Evolutionary conservation across 2,797 vertebrate genomes (phyloP).

Genomic region (Diceros bicornis): DNA sequence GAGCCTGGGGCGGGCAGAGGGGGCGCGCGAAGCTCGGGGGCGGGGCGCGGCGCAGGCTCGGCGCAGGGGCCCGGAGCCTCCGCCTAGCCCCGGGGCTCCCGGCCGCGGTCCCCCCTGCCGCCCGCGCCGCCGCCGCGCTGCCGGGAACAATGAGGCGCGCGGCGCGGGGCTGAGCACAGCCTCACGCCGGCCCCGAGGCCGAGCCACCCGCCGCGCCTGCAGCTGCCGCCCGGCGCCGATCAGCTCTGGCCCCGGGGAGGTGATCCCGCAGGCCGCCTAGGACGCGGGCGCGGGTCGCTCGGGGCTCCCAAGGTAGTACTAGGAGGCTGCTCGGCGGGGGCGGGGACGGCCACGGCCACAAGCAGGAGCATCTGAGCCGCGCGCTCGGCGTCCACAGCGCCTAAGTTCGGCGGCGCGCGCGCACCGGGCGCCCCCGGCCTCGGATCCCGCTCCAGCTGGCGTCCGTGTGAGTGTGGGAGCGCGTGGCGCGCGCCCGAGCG

Average conservation of each 20-base stretch:
- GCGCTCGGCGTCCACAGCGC: neutral
- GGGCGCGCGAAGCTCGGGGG: neutral
- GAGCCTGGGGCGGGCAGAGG: neutral
- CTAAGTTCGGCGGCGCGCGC: neutral
- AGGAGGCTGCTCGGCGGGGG: neutral
- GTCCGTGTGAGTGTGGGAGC: slow-evolving; percentile 51
- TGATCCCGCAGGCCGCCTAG: neutral
- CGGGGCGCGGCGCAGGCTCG: neutral
- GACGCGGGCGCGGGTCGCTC: neutral
- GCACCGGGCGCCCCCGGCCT: neutral
- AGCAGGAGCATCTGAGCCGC: neutral
- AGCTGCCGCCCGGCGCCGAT: neutral
- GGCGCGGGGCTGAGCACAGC: slow-evolving; percentile 41
- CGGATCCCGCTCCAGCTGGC: neutral
- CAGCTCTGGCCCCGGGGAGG: neutral
- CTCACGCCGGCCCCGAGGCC: neutral
- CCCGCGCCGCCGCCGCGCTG: neutral
- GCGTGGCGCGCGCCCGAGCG: slow-evolving; percentile 68
- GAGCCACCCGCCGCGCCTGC: neutral
- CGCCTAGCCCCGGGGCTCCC: neutral
- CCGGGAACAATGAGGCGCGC: slow-evolving; percentile 86
- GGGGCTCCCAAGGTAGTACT: neutral
- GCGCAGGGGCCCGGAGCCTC: neutral
- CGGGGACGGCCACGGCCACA: neutral
- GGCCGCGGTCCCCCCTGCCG: neutral